phyloP scores from a whole-genome alignment of 2,797 vertebrate genomes.

The Euphonia xanthogaster region DNA sequence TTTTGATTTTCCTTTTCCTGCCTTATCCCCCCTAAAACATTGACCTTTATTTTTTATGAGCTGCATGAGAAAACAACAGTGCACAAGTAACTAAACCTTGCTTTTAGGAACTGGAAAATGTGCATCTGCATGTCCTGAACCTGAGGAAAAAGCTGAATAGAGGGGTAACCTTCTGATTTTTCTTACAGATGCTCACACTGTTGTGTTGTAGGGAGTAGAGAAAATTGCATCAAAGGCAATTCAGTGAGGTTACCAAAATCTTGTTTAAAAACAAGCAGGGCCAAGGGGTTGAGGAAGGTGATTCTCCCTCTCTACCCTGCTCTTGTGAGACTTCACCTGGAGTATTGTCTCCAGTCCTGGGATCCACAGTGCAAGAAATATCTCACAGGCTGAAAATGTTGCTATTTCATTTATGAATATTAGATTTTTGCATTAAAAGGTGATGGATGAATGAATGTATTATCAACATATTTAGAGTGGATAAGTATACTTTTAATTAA shows the following conservation, averaged over 20 bases:
- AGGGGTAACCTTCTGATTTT: neutral
- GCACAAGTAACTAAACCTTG: neutral
- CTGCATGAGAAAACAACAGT: neutral
- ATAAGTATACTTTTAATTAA: neutral
- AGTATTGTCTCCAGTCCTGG: neutral
- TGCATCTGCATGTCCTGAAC: neutral
- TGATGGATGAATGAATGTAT: neutral
- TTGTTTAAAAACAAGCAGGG: neutral
- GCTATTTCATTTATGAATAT: neutral
- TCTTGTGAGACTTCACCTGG: neutral
- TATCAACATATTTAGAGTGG: neutral
- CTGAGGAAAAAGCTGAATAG: neutral
- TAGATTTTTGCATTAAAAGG: neutral
- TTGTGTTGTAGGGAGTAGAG: neutral
- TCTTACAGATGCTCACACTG: accelerated
- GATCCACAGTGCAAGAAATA: neutral
- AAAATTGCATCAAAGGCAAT: neutral
- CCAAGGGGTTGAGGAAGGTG: neutral
- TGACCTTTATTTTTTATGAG: neutral
- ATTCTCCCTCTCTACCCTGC: neutral
- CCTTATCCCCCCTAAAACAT: accelerated
- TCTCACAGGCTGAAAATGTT: neutral
- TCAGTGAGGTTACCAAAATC: neutral
- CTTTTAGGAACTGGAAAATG: neutral
- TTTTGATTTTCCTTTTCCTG: neutral